Conservation (phyloP, 1,140 invertebrate genomes). For the Trachymyrmex cornetzi region DNA sequence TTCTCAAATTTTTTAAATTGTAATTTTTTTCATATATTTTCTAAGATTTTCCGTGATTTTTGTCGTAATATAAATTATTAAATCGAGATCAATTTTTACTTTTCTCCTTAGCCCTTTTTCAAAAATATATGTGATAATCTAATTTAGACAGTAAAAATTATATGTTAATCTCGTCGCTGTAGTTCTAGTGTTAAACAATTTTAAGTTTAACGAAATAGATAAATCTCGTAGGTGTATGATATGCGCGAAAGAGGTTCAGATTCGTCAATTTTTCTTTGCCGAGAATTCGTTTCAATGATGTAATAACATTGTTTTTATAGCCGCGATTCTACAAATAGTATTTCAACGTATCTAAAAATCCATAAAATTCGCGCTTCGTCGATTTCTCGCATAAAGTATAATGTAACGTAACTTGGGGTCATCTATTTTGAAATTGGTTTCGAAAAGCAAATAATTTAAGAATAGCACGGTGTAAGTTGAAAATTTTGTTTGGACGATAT, state of each 20-base stretch:
- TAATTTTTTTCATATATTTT: background rate
- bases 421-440: background rate
- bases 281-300: background rate
- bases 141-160: background rate
- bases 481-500: background rate
- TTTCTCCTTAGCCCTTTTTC: background rate
- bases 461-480: background rate
- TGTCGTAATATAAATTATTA: background rate
- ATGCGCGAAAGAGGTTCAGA: background rate
- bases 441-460: background rate
- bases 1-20: background rate
- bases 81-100: background rate
- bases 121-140: background rate
- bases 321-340: slow-evolving; percentile 6
- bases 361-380: background rate
- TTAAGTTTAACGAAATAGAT: slow-evolving; percentile 5
- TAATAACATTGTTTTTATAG: slow-evolving; percentile 27
- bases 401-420: background rate
- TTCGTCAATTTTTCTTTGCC: background rate
- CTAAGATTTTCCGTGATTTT: background rate
- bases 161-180: too few relatives aligned
- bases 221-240: background rate
- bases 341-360: background rate
- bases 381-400: background rate
- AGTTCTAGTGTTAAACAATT: background rate